Percentiles rank a stretch among this genome's conserved stretches.
Conservation (phyloP, 2,797 vertebrate species). For the Acanthis flammea region DNA sequence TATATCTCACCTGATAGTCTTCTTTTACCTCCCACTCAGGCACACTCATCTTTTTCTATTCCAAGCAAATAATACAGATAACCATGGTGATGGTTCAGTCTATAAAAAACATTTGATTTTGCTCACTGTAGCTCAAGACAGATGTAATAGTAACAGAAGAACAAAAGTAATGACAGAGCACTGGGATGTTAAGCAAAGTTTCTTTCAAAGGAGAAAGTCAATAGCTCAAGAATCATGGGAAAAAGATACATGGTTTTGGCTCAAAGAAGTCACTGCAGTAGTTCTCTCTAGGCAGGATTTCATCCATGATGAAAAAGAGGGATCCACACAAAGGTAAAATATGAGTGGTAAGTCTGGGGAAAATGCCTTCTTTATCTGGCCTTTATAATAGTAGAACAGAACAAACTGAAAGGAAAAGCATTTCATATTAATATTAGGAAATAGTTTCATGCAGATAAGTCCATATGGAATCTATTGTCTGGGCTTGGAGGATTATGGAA, state of each 20-base stretch:
- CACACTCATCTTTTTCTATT: not conserved
- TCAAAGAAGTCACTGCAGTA: not conserved
- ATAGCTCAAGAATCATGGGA: not conserved
- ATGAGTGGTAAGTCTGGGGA: not conserved
- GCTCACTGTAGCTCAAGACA: not conserved
- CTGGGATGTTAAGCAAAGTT: not conserved
- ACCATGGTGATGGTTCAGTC: accelerated
- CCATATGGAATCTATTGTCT: not conserved
- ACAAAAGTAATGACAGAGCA: not conserved
- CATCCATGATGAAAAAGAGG: not conserved
- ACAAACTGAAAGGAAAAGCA: not conserved
- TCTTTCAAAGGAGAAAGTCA: not conserved
- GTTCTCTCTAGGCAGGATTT: not conserved
- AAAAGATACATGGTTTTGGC: not conserved
- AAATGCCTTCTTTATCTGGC: not conserved
- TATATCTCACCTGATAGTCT: not conserved
- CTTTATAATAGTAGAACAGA: not conserved
- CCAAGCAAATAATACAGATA: not conserved
- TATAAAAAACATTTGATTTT: not conserved
- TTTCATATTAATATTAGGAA: not conserved
- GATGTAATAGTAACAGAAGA: not conserved
- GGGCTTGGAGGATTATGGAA: not conserved
- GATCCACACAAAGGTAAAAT: not conserved
- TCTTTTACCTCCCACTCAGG: not conserved
- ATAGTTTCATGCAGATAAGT: not conserved